Evolutionary conservation across 2,888 invertebrate genomes (phyloP), one percentile per base, ranked within the genome.

Genomic region (Lepidocyrtoides sp.): DNA sequence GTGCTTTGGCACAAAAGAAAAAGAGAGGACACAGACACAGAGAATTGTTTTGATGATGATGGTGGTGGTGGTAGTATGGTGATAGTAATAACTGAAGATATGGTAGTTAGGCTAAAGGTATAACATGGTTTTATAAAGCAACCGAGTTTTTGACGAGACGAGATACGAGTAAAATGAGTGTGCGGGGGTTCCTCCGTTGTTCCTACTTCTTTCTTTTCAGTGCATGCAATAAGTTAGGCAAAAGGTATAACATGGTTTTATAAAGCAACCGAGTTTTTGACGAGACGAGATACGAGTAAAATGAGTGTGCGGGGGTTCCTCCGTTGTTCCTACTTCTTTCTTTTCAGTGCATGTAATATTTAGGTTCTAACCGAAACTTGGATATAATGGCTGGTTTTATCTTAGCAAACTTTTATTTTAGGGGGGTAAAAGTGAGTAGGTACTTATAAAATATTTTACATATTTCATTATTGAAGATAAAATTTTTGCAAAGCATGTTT

Each of bases 281-380:
- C 7, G 20, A 57, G 20, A 57, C 2, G 57, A 3, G 12, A 57
- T 57, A 57, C 3, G 20, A 5, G 20, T 20, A 57, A n/a, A n/a
- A 8, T n/a, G 32, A 66, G n/a, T 66, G 36, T 69, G 66, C 26
- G 66, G 66, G 66, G 66, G 66, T 69, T 69, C n/a, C n/a, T n/a
- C 66, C 66, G 66, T 69, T 17, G 36, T 36, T 36, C 36, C 36
- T 69, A 29, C 14, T 36, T 29, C n/a, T 69, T 69, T 17, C 17
- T 66, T 69, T 69, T 32, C 17, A 32, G 29, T 66, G n/a, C 17
- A 36, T 36, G 17, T 17, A 23, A 1, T 0, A 29, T 26, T 36
- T 32, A 17, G 10, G 17, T 57, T 63, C 12, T 4, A 32, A 8
- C 8, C 8, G n/a, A 23, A 36, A n/a, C 8, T 17, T 69, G 17